These are phyloP conservation scores for Mixornis gularis DNA, from an alignment of 2,113 vertebrate species.

Conservation along the genomic window DNA sequence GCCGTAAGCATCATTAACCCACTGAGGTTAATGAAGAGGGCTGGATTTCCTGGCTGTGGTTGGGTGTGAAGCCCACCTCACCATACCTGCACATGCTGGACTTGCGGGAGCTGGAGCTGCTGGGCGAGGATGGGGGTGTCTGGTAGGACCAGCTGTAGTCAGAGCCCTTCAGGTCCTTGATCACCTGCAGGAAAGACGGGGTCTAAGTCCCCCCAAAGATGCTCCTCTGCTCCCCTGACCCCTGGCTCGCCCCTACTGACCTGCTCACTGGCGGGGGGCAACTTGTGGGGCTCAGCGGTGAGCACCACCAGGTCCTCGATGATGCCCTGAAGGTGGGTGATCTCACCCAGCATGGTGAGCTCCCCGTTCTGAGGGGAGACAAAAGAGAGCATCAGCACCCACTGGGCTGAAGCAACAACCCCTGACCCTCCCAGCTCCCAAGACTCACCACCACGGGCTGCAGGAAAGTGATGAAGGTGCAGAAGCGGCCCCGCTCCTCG, in stretches of 20 bases:
- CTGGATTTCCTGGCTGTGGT: background rate
- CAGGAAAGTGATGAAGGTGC: slow-evolving; percentile 89
- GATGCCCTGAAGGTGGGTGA: slow-evolving; percentile 96
- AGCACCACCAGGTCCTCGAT: slow-evolving; percentile 91
- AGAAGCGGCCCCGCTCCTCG: slow-evolving; percentile 92
- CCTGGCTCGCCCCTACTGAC: slow-evolving; percentile 1
- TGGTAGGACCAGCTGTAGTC: slow-evolving; percentile 98
- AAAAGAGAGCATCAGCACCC: background rate
- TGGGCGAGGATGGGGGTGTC: slow-evolving; percentile 92
- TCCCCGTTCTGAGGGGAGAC: slow-evolving; percentile 81
- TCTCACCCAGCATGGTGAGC: slow-evolving; percentile 95
- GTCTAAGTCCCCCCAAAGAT: background rate
- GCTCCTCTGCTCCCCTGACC: fast-evolving
- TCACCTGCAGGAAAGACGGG: slow-evolving; percentile 76
- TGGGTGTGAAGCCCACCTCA: background rate
- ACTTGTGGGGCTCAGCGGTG: slow-evolving; percentile 91
- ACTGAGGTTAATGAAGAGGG: background rate
- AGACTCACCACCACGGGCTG: slow-evolving; percentile 93
- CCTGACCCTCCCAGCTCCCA: fast-evolving
- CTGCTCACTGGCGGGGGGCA: slow-evolving; percentile 95
- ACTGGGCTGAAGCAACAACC: fast-evolving
- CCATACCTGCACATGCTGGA: slow-evolving; percentile 96
- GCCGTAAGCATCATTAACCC: background rate
- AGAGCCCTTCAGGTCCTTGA: slow-evolving; percentile 94
- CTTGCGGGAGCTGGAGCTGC: slow-evolving; percentile 91